A percentile compares a stretch with the other conserved stretches of the same genome.
Evolutionary conservation across 1,140 invertebrate genomes (phyloP).

Genomic region (Drosophila lini): DNA sequence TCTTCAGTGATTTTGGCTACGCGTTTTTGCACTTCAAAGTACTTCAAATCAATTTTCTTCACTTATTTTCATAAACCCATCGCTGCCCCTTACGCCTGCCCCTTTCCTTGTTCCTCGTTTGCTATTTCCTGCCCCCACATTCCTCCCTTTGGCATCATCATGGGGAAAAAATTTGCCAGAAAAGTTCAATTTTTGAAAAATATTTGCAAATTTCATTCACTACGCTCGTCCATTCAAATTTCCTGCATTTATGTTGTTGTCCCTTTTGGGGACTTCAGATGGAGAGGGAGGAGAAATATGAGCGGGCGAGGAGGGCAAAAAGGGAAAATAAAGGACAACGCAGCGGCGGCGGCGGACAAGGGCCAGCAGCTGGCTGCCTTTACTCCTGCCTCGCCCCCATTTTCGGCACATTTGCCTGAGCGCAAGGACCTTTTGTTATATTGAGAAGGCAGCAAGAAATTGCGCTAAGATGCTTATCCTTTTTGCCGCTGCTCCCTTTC

Average conservation of each 20-base stretch:
- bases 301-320: constrained; percentile 35
- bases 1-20: constrained; percentile 80
- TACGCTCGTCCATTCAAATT: constrained; percentile 83
- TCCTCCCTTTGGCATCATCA: constrained; percentile 9
- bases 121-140: constrained; percentile 13
- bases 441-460: constrained; percentile 81
- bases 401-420: constrained; percentile 77
- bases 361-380: constrained; percentile 66
- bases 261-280: constrained; percentile 57
- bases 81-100: constrained; percentile 31
- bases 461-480: constrained; percentile 84
- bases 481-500: constrained; percentile 65
- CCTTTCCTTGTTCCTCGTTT: neutral
- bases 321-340: constrained; percentile 79
- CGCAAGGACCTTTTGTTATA: constrained; percentile 84
- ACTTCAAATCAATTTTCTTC: constrained; percentile 82
- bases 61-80: constrained; percentile 80
- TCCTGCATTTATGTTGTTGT: constrained; percentile 81
- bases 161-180: constrained; percentile 79
- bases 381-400: constrained; percentile 22
- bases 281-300: constrained; percentile 33
- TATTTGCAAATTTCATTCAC: constrained; percentile 84
- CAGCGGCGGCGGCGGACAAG: constrained; percentile 52
- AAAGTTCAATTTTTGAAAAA: constrained; percentile 84
- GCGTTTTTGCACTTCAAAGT: constrained; percentile 82